These are phyloP conservation scores for Neoniphon sammara DNA, from an alignment of 2,797 vertebrate species.

Conservation along the genomic window DNA sequence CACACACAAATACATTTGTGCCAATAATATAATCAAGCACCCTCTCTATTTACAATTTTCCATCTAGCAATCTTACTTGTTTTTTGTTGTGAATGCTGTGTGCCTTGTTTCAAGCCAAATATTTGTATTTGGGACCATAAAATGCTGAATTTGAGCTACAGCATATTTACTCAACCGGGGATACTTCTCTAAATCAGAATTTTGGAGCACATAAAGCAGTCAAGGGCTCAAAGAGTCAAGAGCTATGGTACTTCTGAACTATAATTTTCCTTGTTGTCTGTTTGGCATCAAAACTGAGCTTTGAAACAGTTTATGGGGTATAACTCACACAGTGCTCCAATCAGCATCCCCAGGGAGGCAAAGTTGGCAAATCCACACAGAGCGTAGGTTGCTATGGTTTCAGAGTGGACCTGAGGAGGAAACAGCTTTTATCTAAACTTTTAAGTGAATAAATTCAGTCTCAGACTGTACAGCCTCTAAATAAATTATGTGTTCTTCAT, in stretches of 20 bases:
- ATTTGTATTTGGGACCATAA: background rate
- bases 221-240: background rate
- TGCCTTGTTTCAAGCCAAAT: background rate
- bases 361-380: conserved; percentile 92
- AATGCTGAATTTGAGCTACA: background rate
- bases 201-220: background rate
- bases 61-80: too few species aligned
- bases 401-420: conserved; percentile 85
- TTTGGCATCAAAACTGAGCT: background rate
- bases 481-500: too few species aligned
- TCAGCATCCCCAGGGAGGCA: conserved; percentile 84
- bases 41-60: too few species aligned
- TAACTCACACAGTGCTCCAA: conserved; percentile 87
- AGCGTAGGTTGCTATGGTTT: conserved; percentile 90
- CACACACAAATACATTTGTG: conserved; percentile 20
- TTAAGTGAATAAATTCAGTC: background rate
- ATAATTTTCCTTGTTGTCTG: background rate
- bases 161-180: background rate
- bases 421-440: background rate
- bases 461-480: too few species aligned
- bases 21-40: conserved; percentile 21
- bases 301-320: background rate
- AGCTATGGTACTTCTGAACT: background rate
- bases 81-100: background rate
- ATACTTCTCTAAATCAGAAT: background rate